Evolutionary conservation across 2,888 invertebrate genomes (phyloP), one percentile per base, ranked within the genome.

Genomic region (Pseudococcus jackbeardsleyi): DNA sequence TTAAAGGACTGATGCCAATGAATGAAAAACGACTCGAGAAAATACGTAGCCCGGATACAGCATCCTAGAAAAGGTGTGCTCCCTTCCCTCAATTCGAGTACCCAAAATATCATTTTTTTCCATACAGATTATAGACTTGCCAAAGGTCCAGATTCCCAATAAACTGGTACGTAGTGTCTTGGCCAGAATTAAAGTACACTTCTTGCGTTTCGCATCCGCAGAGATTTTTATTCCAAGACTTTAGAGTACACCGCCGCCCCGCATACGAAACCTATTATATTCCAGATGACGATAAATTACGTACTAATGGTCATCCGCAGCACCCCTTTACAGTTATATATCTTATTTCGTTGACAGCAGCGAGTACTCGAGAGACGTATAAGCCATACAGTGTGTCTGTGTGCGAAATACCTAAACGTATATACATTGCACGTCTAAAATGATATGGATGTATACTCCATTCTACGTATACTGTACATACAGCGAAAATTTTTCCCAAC

Each of bases 211-310:
- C 42, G 42, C 42, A 42, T 42, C 5, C 42, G 9, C 9, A 11
- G 11, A 22, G 64, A 7, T 64, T 64, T 64, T 22, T 64, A 64
- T 64, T 64, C 22, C 64, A 64, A 64, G 64, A 42, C 42, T 64
- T 64, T 7, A 64, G 8, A 6, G 9, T 42, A 9, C 64, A 12
- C 64, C 64, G 15, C 8, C 9, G 54, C 46, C 1, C 19, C 59
- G 59, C 19, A 0, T 6, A 64, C 22, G 11, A 22, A 64, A 64
- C 64, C 72, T 72, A 72, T 72, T 72, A 72, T 72, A 72, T 72
- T 72, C 72, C 33, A 72, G 72, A 72, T 72, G 72, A 72, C 72
- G 72, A 72, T 72, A 72, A 72, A 72, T 72, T 72, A 72, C 72
- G 17, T 72, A 72, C 72, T 72, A 72, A 72, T 72, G 72, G 72